These are phyloP conservation scores for Premnoplex brunnescens DNA, from an alignment of 2,797 vertebrate species.

Conservation along the genomic window DNA sequence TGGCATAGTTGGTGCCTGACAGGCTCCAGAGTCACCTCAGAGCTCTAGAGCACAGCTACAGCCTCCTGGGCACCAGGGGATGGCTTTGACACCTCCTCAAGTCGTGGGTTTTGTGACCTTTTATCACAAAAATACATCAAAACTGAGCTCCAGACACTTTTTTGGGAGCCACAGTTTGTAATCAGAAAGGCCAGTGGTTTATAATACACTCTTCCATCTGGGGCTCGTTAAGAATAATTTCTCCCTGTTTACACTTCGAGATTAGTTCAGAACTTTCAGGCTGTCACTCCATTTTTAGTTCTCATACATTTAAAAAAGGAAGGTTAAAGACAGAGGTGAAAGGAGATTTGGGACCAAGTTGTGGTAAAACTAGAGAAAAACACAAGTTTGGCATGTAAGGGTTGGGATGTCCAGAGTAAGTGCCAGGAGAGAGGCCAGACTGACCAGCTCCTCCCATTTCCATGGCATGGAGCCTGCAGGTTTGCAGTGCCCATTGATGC, in stretches of 20 bases:
- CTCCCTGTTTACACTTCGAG: background rate
- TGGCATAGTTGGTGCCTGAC: background rate
- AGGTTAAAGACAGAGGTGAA: background rate
- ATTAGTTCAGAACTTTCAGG: conserved; percentile 5
- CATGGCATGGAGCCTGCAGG: background rate
- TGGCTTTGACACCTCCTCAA: background rate
- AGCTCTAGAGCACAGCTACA: background rate
- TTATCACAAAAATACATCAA: conserved; percentile 22
- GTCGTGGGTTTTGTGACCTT: background rate
- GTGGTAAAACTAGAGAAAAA: background rate
- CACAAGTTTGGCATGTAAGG: background rate
- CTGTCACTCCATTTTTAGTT: background rate
- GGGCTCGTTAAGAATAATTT: conserved; percentile 21
- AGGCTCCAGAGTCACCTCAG: background rate
- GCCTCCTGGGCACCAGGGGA: background rate
- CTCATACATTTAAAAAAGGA: background rate
- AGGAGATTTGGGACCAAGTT: background rate
- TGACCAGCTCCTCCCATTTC: background rate
- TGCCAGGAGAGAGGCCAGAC: background rate
- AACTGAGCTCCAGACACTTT: background rate
- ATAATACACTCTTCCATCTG: background rate
- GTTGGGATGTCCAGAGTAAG: background rate
- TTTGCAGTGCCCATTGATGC: background rate
- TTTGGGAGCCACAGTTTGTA: background rate
- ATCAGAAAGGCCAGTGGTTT: background rate